Conservation (phyloP, 2,888 invertebrate genomes). For the Lypha dubia region DNA sequence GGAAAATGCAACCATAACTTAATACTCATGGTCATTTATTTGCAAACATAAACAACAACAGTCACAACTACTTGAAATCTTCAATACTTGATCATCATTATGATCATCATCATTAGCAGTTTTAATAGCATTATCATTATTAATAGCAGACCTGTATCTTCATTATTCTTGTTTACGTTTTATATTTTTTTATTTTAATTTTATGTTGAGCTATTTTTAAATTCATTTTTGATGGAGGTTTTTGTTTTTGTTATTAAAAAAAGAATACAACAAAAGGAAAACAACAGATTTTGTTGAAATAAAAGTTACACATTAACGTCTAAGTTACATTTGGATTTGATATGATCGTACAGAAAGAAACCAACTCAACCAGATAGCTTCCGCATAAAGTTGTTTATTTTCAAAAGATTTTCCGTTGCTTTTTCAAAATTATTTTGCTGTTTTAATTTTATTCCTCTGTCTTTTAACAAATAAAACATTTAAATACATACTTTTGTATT, state of each 20-base stretch:
- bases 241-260: slow-evolving; percentile 19
- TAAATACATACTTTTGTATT: background rate
- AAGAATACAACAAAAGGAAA: slow-evolving; percentile 3
- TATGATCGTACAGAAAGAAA: slow-evolving; percentile 18
- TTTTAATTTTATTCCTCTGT: too few species aligned
- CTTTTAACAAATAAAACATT: background rate
- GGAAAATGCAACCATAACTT: slow-evolving; percentile 61
- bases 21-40: slow-evolving; percentile 63
- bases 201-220: slow-evolving; percentile 49
- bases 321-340: slow-evolving; percentile 60
- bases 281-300: slow-evolving; percentile 8
- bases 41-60: slow-evolving; percentile 16
- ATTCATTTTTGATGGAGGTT: slow-evolving; percentile 2
- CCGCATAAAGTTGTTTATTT: slow-evolving; percentile 14
- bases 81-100: slow-evolving; percentile 35
- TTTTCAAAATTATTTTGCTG: background rate
- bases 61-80: slow-evolving; percentile 1
- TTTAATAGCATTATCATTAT: slow-evolving; percentile 14
- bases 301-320: slow-evolving; percentile 19
- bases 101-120: slow-evolving; percentile 33
- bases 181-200: slow-evolving; percentile 28
- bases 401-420: slow-evolving; percentile 18
- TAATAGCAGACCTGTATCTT: slow-evolving; percentile 18
- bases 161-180: background rate
- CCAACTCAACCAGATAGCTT: slow-evolving; percentile 40